Evolutionary conservation across 2,888 invertebrate genomes (phyloP).

Genomic region (Netelia melanura): DNA sequence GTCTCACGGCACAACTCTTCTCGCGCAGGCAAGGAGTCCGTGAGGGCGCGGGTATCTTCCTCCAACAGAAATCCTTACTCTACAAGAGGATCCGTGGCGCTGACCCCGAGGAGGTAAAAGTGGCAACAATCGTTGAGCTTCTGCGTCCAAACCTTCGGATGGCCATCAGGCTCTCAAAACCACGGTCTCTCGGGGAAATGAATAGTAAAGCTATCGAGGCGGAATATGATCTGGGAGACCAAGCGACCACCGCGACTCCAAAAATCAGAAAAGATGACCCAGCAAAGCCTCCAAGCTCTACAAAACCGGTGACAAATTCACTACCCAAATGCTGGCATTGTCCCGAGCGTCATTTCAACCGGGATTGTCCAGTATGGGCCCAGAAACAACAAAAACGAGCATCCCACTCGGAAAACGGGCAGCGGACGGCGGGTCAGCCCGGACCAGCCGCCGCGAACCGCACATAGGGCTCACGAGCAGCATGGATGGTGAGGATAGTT

Average conservation of each 20-base stretch:
- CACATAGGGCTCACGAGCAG: no score
- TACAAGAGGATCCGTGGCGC: no score
- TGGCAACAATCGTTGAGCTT: conserved; percentile 6
- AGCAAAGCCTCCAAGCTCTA: no score
- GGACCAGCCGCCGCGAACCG: no score
- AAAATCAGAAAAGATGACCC: not conserved
- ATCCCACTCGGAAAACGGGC: conserved; percentile 34
- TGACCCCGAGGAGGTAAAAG: not conserved
- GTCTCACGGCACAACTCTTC: conserved; percentile 8
- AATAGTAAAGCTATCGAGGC: conserved; percentile 7
- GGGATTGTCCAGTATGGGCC: no score
- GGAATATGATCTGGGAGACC: conserved; percentile 14
- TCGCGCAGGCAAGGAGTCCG: no score
- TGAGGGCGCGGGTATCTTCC: no score
- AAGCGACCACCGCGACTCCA: not conserved
- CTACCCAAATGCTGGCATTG: conserved; percentile 35
- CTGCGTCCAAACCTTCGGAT: not conserved
- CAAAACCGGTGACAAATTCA: not conserved
- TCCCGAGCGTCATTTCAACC: no score
- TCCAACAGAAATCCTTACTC: no score
- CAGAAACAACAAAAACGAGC: not conserved
- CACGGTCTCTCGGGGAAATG: not conserved
- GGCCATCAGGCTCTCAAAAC: not conserved
- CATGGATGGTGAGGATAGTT: no score
- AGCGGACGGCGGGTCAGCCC: conserved; percentile 2